Percentiles rank a stretch among this genome's conserved stretches.
These are phyloP conservation scores for Schizopygopsis malacanthus DNA, from an alignment of 2,797 vertebrate genomes.

Conservation along the genomic window DNA sequence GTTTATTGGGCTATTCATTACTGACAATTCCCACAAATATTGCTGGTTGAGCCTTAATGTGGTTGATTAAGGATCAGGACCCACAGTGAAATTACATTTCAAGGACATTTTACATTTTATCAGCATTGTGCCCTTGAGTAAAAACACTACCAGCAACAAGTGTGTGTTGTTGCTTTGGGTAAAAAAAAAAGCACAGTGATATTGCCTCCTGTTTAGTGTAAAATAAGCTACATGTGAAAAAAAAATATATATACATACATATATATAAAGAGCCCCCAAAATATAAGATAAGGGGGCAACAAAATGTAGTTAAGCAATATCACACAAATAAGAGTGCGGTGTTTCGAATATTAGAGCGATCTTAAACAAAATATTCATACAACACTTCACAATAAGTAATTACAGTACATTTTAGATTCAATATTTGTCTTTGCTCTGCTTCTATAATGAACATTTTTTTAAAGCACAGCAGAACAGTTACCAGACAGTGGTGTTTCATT, in stretches of 20 bases:
- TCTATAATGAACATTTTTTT: not conserved
- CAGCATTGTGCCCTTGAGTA: constrained; percentile 8
- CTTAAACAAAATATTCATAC: not conserved
- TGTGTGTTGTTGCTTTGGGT: not conserved
- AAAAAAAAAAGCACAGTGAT: not conserved
- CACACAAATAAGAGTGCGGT: not conserved
- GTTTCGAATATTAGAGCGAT: not conserved
- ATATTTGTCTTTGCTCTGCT: not conserved
- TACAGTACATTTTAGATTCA: not conserved
- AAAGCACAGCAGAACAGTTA: not conserved
- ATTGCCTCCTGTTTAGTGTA: not conserved
- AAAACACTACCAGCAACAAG: not conserved
- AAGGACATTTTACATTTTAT: not conserved
- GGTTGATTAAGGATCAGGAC: not conserved
- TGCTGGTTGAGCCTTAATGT: not conserved
- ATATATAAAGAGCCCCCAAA: not conserved
- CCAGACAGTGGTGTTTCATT: not conserved
- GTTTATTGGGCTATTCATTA: not conserved
- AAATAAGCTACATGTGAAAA: too few species aligned
- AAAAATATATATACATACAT: too few species aligned
- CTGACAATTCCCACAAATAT: not conserved
- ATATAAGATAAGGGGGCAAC: not conserved
- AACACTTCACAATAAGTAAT: not conserved
- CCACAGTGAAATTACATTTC: not conserved
- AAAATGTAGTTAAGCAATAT: not conserved